These are phyloP conservation scores for Lytechinus pictus DNA, from an alignment of 35 echinoderm and acorn worm genomes.

Conservation along the genomic window DNA sequence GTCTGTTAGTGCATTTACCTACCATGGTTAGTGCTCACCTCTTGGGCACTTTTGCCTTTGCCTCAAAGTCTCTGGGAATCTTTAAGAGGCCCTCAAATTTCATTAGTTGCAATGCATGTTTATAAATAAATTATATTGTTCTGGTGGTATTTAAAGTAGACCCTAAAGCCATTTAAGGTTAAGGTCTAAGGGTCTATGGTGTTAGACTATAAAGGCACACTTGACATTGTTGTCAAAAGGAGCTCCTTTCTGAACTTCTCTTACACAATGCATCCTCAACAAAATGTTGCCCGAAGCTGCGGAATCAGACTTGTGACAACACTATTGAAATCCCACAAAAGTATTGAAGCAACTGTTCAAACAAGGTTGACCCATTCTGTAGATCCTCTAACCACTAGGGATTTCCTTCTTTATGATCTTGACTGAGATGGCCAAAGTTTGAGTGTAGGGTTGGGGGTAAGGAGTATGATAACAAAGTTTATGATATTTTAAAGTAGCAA, in stretches of 20 bases:
- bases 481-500: too few species aligned
- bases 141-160: too few species aligned
- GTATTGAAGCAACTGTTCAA: neutral
- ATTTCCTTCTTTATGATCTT: neutral
- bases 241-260: neutral
- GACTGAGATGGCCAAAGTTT: too few species aligned
- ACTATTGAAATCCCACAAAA: neutral
- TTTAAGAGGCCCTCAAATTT: too few species aligned
- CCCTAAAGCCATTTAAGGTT: too few species aligned
- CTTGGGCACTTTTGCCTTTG: too few species aligned
- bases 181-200: neutral
- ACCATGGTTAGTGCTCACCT: too few species aligned
- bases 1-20: too few species aligned
- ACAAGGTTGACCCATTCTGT: neutral
- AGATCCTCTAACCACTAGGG: neutral
- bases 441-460: neutral
- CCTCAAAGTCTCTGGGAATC: neutral
- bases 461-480: neutral
- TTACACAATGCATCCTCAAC: neutral
- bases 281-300: neutral
- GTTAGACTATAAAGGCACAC: neutral
- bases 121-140: too few species aligned
- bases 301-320: neutral
- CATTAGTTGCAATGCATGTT: too few species aligned
- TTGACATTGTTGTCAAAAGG: neutral